These are phyloP conservation scores for Thaleichthys pacificus DNA, from an alignment of 2,797 vertebrate species.

Conservation along the genomic window DNA sequence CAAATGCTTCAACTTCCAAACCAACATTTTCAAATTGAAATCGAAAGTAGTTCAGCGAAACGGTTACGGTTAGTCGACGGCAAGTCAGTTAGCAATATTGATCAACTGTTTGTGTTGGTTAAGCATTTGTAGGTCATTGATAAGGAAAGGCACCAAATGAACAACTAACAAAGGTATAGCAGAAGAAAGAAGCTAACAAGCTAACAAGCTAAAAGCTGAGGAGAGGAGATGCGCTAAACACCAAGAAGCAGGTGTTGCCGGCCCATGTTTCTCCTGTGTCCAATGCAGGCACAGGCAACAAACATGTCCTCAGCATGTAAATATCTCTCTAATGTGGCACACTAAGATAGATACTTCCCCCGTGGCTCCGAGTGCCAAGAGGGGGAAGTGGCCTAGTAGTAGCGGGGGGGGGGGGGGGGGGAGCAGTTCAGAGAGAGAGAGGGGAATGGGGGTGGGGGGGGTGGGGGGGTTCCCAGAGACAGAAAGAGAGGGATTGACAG, in stretches of 20 bases:
- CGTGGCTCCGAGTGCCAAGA: too few species aligned
- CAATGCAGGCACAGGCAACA: too few species aligned
- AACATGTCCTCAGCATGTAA: too few species aligned
- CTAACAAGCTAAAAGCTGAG: background rate
- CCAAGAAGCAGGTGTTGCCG: too few species aligned
- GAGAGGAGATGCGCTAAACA: constrained; percentile 4
- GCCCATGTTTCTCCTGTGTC: too few species aligned
- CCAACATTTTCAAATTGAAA: background rate
- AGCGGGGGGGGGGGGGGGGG: background rate
- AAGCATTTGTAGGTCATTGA: background rate
- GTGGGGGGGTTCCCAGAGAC: background rate
- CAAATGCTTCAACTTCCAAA: background rate
- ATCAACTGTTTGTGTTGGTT: background rate
- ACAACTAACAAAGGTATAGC: background rate
- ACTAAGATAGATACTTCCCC: too few species aligned
- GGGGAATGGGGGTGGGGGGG: background rate
- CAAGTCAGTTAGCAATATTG: background rate
- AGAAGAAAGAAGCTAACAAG: constrained; percentile 2
- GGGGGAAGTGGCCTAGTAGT: background rate
- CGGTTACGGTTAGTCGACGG: background rate
- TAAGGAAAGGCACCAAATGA: background rate
- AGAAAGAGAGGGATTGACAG: constrained; percentile 9
- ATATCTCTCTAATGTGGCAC: too few species aligned
- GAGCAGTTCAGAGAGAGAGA: background rate
- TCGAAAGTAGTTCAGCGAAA: background rate